Evolutionary conservation across 2,888 invertebrate genomes (phyloP).

Genomic region (Trissonchulus latispiculum): DNA sequence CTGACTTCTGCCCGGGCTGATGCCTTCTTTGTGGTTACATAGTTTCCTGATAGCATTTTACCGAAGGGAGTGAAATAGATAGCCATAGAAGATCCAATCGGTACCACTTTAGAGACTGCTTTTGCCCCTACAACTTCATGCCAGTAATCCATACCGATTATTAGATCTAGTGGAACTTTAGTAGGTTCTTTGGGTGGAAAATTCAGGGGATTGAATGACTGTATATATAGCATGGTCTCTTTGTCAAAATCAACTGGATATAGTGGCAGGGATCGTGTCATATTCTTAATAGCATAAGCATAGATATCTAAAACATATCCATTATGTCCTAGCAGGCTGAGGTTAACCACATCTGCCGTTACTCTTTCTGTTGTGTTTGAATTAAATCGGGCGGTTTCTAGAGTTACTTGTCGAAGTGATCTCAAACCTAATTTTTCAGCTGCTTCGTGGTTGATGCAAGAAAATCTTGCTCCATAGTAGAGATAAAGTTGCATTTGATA

Average conservation of each 20-base stretch:
- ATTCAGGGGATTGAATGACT: neutral
- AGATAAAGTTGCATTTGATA: neutral
- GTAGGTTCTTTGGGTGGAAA: neutral
- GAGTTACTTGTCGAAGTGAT: neutral
- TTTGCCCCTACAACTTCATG: neutral
- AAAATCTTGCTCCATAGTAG: neutral
- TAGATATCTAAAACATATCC: neutral
- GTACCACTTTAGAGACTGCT: neutral
- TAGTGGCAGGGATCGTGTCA: neutral
- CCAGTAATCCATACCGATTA: neutral
- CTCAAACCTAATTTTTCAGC: neutral
- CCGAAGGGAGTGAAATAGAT: too few species aligned
- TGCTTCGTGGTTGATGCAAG: neutral
- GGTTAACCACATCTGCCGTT: neutral
- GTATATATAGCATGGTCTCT: neutral
- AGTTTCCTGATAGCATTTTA: too few species aligned
- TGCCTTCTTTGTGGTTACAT: too few species aligned
- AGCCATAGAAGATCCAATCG: too few species aligned
- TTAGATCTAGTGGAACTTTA: neutral
- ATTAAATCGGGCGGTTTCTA: constrained; percentile 6
- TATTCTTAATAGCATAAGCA: neutral
- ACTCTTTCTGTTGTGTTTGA: neutral
- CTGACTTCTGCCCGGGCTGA: too few species aligned
- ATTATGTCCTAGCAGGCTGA: neutral
- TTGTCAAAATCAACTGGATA: neutral